These are phyloP conservation scores for Drosophila yakuba DNA, from an alignment of 1,140 invertebrate genomes.

Conservation along the genomic window DNA sequence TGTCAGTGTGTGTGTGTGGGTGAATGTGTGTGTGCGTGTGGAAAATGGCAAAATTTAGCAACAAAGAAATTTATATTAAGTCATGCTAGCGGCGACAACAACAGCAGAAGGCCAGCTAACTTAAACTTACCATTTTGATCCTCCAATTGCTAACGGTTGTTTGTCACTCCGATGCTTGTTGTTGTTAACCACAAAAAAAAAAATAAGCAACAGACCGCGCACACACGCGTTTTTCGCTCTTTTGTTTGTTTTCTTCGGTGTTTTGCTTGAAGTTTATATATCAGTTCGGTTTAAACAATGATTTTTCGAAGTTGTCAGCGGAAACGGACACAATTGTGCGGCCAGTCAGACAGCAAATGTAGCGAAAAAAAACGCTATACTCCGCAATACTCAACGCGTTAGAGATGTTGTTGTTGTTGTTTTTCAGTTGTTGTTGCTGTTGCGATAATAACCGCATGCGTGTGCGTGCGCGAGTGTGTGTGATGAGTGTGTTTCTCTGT, in stretches of 20 bases:
- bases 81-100: constrained; percentile 19
- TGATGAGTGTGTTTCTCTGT: neutral
- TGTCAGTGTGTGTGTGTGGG: neutral
- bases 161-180: constrained; percentile 4
- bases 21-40: constrained; percentile 4
- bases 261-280: neutral
- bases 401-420: constrained; percentile 17
- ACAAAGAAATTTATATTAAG: constrained; percentile 53
- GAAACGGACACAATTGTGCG: constrained; percentile 10
- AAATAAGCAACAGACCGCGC: constrained; percentile 25
- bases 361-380: constrained; percentile 20
- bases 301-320: constrained; percentile 6
- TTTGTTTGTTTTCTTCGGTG: constrained; percentile 23
- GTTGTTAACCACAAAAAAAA: constrained; percentile 37
- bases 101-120: constrained; percentile 6
- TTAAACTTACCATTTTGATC: constrained; percentile 34
- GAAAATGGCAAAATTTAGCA: constrained; percentile 21
- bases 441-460: constrained; percentile 1
- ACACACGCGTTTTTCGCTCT: constrained; percentile 31
- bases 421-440: neutral
- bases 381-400: constrained; percentile 18
- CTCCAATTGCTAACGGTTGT: constrained; percentile 30
- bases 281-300: neutral
- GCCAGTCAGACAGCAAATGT: constrained; percentile 33
- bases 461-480: neutral